Percentiles rank a stretch among this genome's conserved stretches.
phyloP scores from a whole-genome alignment of 2,888 invertebrate species.

The Epirrhoe tristata region DNA sequence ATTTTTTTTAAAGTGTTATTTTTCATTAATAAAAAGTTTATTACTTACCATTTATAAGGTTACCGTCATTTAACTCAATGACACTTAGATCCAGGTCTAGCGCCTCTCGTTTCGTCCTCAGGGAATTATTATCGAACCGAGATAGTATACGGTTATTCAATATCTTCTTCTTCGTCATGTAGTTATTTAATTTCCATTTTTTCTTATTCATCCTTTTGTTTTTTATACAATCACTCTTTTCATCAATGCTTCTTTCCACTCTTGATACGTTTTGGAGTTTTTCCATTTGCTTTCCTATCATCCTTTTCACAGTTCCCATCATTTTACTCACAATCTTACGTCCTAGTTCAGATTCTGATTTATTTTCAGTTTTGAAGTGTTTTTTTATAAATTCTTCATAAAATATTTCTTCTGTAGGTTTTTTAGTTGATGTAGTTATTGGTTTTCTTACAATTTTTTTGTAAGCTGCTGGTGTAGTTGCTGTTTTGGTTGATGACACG shows the following conservation, averaged over 20 bases:
- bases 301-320: constrained; percentile 53
- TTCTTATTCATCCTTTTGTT: constrained; percentile 15
- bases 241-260: constrained; percentile 23
- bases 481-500: constrained; percentile 2
- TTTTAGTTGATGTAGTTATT: neutral
- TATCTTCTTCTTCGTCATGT: constrained; percentile 1
- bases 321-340: constrained; percentile 54
- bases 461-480: constrained; percentile 19
- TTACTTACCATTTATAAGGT: constrained; percentile 8
- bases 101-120: constrained; percentile 18
- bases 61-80: constrained; percentile 13
- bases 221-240: constrained; percentile 19
- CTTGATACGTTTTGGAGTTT: constrained; percentile 21
- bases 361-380: constrained; percentile 30
- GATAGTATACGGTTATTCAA: neutral
- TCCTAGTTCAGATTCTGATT: constrained; percentile 33
- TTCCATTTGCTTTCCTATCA: constrained; percentile 50
- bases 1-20: too few species aligned
- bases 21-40: neutral
- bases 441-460: constrained; percentile 27
- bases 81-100: constrained; percentile 16
- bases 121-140: neutral
- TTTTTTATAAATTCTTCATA: constrained; percentile 18
- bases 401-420: neutral
- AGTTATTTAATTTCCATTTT: neutral